Evolutionary conservation across 2,797 vertebrate species (phyloP), one percentile per base, ranked within the genome.

Genomic region (Platyrinchus mystaceus): DNA sequence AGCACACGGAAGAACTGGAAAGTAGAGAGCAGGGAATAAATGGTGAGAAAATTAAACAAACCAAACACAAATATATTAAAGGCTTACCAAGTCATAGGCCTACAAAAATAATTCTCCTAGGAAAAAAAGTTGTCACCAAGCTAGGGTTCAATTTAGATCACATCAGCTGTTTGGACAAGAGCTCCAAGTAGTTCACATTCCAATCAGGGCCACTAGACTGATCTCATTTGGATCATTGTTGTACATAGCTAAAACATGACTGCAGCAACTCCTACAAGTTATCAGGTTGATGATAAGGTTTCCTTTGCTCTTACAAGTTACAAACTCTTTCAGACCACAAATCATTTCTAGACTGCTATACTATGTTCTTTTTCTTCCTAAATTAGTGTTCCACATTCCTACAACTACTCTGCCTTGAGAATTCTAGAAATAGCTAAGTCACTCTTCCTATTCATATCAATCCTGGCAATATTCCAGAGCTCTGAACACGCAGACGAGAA

Each of bases 1-100:
- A 99, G 96, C 69, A 99, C 98, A 75, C 99, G 97, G 96, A 99
- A 99, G 97, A 99, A 99, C 99, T 99, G 82, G 37, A 12, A 69
- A 88, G 76, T 32, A 84, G 27, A 84, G 8, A 95, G 36, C 30
- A 77, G 12, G 34, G 37, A 67, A 89, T 12, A 62, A 88, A 52
- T 3, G 1, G 30, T 14, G 27, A 10, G 44, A 39, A 39, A 60
- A 14, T 27, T 17, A 37, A 60, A 13, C 4, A 60, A 37, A 78
- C 20, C 16, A 27, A 6, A 66, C 23, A 43, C 12, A 43, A 66
- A n/a, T 22, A 52, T 1, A 5, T 77, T 30, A 74, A 37, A 70
- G 8, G 20, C 37, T 70, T 52, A 59, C 36, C 60, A 89, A 91
- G 67, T 77, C 60, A 85, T 3, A 58, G 19, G 12, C 14, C 55